These are phyloP conservation scores for Oenanthe oenanthe DNA, from an alignment of 2,113 vertebrate species.

Conservation along the genomic window DNA sequence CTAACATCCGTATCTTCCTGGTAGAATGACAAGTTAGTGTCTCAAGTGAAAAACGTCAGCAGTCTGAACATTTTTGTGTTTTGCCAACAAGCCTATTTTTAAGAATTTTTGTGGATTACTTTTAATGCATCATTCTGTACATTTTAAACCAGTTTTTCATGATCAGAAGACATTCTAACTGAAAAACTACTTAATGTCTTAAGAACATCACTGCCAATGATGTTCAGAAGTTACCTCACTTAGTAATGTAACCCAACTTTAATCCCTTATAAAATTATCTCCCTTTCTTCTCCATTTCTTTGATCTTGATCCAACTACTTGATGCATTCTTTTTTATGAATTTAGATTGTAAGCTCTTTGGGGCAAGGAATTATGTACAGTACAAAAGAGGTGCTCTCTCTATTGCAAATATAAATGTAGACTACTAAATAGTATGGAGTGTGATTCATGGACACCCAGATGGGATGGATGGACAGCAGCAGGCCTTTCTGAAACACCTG, in stretches of 20 bases:
- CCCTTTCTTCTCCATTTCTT: background rate
- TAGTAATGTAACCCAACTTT: background rate
- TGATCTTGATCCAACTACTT: background rate
- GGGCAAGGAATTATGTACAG: background rate
- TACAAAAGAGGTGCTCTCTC: background rate
- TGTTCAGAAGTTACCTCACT: conserved; percentile 43
- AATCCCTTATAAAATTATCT: background rate
- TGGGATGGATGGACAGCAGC: background rate
- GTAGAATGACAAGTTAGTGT: background rate
- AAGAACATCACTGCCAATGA: background rate
- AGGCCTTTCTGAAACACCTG: background rate
- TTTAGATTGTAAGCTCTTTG: conserved; percentile 52
- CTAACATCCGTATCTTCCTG: background rate
- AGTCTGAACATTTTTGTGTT: background rate
- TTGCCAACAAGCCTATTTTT: background rate
- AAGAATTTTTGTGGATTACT: background rate
- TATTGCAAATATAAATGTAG: background rate
- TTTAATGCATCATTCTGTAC: background rate
- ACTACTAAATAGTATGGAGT: background rate
- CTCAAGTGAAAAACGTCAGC: background rate
- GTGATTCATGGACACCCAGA: background rate
- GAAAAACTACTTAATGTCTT: conserved; percentile 15
- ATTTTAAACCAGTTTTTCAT: background rate
- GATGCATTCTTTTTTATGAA: conserved; percentile 1
- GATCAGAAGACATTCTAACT: background rate